Base-by-base conservation (phyloP, 1,140 invertebrate species). In the Hetaerina americana region DNA sequence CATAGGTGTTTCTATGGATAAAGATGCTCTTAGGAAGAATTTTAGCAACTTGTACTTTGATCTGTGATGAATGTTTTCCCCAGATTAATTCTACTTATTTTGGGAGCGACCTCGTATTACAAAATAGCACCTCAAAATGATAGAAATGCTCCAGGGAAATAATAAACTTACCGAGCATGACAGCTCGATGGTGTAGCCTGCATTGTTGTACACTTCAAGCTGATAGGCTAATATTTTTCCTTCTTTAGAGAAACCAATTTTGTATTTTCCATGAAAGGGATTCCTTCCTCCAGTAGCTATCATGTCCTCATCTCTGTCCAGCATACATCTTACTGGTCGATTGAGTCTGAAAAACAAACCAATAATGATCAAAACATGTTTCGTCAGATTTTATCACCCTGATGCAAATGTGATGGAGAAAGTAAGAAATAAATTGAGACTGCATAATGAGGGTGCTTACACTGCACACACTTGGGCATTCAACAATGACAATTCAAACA, bases 231-330 rank as follows among this genome's bases (percentile, higher is more conserved):
- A 83, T 26, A 97, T 86, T 72, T 87, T 85, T 0, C 94, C 95
- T 72, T 88, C 82, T 29, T 86, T 84, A 57, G 85, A 89, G 77
- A 93, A 93, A 26, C 89, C 93, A 71, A 92, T 86, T 85, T 94
- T 95, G 76, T 97, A 98, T 77, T 90, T 91, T 26, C 88, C 88
- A 5, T 89, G 82, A 79, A 95, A 96, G 0, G 96, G 94, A 85
- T 98, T 93, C 75, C 96, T 84, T 1, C 88, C 90, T 2, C 95
- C 96, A 0, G 88, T 90, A 68, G 92, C 89, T 73, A 90, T 81
- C 92, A 98, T 98, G 79, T 98, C 95, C 83, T 98, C 95, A 79
- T 97, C 94, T 74, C 96, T 84, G 80, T 97, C 94, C 40, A 98
- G 77, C 88, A 94, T 94, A 72, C 90, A 91, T 26, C 95, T 85